Evolutionary conservation across 2,113 vertebrate species (phyloP), one percentile per base, ranked within the genome.

Genomic region (Alethe diademata): DNA sequence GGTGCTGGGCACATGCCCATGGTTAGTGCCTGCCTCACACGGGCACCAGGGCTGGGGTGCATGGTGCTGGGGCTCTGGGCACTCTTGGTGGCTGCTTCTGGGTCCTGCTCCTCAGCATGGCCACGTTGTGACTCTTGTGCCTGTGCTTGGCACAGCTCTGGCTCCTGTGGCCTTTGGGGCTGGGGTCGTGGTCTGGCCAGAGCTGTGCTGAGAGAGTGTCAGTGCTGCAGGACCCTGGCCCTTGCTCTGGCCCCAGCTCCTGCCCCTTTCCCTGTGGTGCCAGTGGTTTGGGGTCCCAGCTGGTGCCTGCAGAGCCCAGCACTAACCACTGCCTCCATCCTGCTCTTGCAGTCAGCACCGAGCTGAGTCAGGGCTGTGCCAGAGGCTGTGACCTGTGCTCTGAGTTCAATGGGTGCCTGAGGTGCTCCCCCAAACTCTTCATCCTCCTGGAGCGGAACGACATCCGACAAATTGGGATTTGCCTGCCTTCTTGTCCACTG

Each of bases 371-470:
- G 94, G 98, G 98, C 96, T 99, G 99, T 84, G 98, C 99, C 83
- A 99, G 99, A 91, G 99, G 99, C 85, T 99, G 99, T 38, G 99
- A 99, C 91, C 97, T 98, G 96, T 99, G 99, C 97, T 99, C 99
- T 0, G 99, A 99, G 96, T 99, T 99, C 97, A 99, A 99, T 11
- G 99, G 99, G 95, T 99, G 99, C 97, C 98, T 99, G 92, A 99
- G 99, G 97, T 99, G 99, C 57, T 99, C 98, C 25, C 98, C 99
- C 67, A 99, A 99, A 78, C 99, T 99, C 96, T 99, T 99, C 98
- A 99, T 99, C 96, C 98, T 99, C 76, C 98, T 99, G 98, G 99
- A 99, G 98, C 97, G 99, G 90, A 99, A 98, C 26, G 99, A 99
- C 93, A 99, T 99, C 92, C 98, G 99, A 65, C 99, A 99, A 95